Percentiles rank a stretch among this genome's conserved stretches.
These are phyloP conservation scores for Diaphora mendica DNA, from an alignment of 2,888 invertebrate genomes.

Conservation along the genomic window DNA sequence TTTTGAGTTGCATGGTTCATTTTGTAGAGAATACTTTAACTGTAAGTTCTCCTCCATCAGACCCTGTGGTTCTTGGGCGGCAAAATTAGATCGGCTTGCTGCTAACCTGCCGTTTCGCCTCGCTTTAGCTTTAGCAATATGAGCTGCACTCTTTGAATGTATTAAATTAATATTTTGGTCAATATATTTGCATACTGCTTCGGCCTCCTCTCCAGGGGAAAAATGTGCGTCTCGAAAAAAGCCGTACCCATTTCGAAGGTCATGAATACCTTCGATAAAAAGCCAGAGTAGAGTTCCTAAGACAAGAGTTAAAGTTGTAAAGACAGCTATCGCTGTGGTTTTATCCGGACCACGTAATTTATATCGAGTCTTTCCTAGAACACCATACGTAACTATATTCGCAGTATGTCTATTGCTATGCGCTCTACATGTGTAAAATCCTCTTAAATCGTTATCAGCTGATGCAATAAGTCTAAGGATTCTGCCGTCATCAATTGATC, in stretches of 20 bases:
- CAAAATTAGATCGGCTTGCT: slow-evolving; percentile 62
- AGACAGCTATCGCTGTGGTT: slow-evolving; percentile 68
- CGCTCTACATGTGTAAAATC: slow-evolving; percentile 78
- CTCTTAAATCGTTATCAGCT: slow-evolving; percentile 69
- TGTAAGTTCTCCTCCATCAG: slow-evolving; percentile 54
- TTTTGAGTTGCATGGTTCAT: slow-evolving; percentile 55
- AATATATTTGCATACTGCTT: slow-evolving; percentile 74
- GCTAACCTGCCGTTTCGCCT: slow-evolving; percentile 62
- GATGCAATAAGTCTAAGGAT: slow-evolving; percentile 69
- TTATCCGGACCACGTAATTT: slow-evolving; percentile 67
- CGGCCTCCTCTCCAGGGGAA: slow-evolving; percentile 73
- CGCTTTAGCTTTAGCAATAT: slow-evolving; percentile 69
- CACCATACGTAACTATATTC: slow-evolving; percentile 79
- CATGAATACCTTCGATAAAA: slow-evolving; percentile 72
- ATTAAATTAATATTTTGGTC: slow-evolving; percentile 69
- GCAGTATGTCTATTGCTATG: slow-evolving; percentile 64
- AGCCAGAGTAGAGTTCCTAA: slow-evolving; percentile 72
- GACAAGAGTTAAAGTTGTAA: slow-evolving; percentile 71
- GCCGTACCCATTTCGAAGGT: slow-evolving; percentile 74
- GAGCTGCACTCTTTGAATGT: slow-evolving; percentile 64
- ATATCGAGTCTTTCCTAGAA: slow-evolving; percentile 69
- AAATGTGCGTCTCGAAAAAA: slow-evolving; percentile 77
- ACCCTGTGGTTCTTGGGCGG: slow-evolving; percentile 71
- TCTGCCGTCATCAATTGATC: slow-evolving; percentile 70
- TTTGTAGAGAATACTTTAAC: slow-evolving; percentile 21